Percentiles rank a stretch among this genome's conserved stretches.
phyloP scores from a whole-genome alignment of 1,140 invertebrate species.

The Mizuhopecten yessoensis region DNA sequence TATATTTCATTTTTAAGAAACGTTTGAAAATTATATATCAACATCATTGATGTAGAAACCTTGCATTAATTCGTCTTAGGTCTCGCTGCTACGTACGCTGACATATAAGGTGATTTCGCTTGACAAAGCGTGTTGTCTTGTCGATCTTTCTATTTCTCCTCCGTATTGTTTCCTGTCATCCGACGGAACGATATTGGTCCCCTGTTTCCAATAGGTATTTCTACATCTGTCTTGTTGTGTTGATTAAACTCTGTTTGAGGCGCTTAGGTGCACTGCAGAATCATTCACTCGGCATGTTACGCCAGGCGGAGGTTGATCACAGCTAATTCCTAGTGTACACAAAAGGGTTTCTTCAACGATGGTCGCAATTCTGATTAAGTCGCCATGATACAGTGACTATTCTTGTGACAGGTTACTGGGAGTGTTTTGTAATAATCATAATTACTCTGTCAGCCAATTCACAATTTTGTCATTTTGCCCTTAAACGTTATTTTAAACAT shows the following conservation, averaged over 20 bases:
- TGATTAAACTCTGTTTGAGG: slow-evolving; percentile 15
- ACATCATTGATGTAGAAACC: not conserved
- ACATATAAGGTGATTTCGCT: not conserved
- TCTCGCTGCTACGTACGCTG: not conserved
- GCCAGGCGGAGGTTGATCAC: not conserved
- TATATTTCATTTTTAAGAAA: no score
- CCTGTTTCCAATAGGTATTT: slow-evolving; percentile 3
- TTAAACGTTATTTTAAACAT: no score
- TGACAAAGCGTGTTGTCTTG: not conserved
- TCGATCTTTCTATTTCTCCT: not conserved
- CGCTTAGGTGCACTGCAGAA: slow-evolving; percentile 36
- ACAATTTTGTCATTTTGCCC: no score
- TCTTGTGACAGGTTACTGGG: not conserved
- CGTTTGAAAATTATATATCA: not conserved
- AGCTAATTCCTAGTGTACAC: not conserved
- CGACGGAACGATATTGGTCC: not conserved
- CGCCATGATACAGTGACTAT: not conserved
- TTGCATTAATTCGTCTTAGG: not conserved
- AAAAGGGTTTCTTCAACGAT: not conserved
- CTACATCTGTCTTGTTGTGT: slow-evolving; percentile 16
- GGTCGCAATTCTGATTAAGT: not conserved
- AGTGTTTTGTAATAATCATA: not conserved
- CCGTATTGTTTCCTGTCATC: slow-evolving; percentile 18
- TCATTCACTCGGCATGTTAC: not conserved
- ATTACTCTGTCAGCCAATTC: no score